Evolutionary conservation across 2,888 invertebrate species (phyloP).

Genomic region (Pristionchus arcanus): DNA sequence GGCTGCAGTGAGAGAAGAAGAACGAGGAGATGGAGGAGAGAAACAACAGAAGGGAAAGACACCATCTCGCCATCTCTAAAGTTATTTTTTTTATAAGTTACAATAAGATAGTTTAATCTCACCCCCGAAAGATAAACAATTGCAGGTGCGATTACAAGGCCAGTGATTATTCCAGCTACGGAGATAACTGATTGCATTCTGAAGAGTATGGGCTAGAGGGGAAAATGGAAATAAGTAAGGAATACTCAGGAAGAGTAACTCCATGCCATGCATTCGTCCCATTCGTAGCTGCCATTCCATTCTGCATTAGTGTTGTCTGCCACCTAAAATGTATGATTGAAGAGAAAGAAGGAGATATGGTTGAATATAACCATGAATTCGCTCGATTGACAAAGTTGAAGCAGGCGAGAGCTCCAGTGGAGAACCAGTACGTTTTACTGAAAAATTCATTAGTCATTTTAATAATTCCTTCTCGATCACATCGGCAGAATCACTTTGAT

Average conservation of each 20-base stretch:
- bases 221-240: no score
- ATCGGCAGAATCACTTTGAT: background rate
- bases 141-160: background rate
- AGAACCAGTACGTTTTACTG: slow-evolving; percentile 38
- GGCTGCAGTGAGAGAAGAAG: background rate
- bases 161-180: slow-evolving; percentile 7
- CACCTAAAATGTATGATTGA: background rate
- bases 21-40: slow-evolving; percentile 15
- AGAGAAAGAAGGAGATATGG: background rate
- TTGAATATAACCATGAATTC: background rate
- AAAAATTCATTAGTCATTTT: background rate
- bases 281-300: slow-evolving; percentile 18
- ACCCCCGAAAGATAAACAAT: background rate
- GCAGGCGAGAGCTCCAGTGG: background rate
- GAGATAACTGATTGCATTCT: slow-evolving; percentile 46
- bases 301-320: slow-evolving; percentile 28
- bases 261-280: slow-evolving; percentile 32
- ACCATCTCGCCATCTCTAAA: slow-evolving; percentile 28
- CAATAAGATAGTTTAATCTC: background rate
- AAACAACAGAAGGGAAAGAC: slow-evolving; percentile 35
- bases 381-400: slow-evolving; percentile 41
- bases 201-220: background rate
- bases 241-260: slow-evolving; percentile 19
- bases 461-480: background rate
- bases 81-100: background rate